Percentiles rank a stretch among this genome's conserved stretches.
Evolutionary conservation across 2,113 vertebrate species (phyloP).

Genomic region (Phycodurus eques): DNA sequence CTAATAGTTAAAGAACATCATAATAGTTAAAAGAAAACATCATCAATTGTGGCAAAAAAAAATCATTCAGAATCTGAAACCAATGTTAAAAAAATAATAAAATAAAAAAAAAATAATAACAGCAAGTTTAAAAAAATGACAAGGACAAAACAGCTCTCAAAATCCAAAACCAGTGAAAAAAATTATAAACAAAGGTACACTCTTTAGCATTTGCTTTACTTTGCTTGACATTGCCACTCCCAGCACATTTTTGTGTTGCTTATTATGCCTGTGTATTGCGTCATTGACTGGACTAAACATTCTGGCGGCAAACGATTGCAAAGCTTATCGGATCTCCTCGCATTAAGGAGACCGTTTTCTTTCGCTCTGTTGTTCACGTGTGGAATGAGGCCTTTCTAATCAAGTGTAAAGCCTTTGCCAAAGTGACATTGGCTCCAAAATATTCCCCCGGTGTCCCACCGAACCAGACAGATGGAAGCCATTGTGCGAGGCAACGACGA

Average conservation of each 20-base stretch:
- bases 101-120: neutral
- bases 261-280: neutral
- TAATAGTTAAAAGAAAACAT: no score
- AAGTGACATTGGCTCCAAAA: conserved; percentile 1
- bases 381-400: conserved; percentile 6
- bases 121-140: neutral
- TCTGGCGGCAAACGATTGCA: neutral
- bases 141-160: neutral
- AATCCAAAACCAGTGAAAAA: neutral
- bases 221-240: neutral
- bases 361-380: neutral
- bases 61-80: neutral
- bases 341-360: neutral
- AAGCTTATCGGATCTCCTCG: neutral
- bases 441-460: neutral
- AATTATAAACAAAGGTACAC: neutral
- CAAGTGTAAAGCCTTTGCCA: neutral
- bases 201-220: neutral
- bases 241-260: neutral
- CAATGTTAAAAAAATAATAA: neutral
- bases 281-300: neutral
- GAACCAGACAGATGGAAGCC: conserved; percentile 2
- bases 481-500: neutral
- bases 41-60: neutral
- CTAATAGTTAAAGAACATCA: no score